Base-by-base conservation (phyloP, 2,113 vertebrate species). In the Ivindomyrus marchei region DNA sequence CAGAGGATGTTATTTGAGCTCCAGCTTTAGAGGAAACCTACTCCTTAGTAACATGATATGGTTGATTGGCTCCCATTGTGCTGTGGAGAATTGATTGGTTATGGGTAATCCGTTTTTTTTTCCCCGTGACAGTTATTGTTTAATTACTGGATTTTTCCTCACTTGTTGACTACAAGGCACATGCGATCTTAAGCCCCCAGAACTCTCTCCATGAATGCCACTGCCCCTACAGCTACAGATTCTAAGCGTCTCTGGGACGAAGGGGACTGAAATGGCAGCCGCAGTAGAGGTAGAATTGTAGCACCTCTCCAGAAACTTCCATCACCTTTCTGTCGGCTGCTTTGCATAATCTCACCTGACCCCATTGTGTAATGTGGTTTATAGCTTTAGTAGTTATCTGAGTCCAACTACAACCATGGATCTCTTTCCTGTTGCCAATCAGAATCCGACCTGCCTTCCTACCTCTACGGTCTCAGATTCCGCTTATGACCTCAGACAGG, bases 81-180 rank as follows among this genome's bases (percentile, higher is more conserved):
- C 13, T 4, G 21, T 47, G n/a, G 21, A 46, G 83, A 47, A 85
- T n/a, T 46, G 39, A 85, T 24, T n/a, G 83, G 45, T 85, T 85
- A 85, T 85, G 83, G 83, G 45, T 85, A 47, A 47, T 85, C 83
- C 8, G 45, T 42, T 84, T 84, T 85, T 85, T 85, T 84, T 46
- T n/a, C 1, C 0, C 24, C 9, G 2, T 47, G 83, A 85, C 5
- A 24, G 39, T 84, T 21, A 47, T 84, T 84, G 24, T n/a, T 85
- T 42, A 42, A 42, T 80, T 39, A 80, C 17, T 70, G n/a, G n/a
- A 31, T 31, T 70, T 31, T 70, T 42, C 70, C 31, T 80, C 74
- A 19, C 36, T 39, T 42, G 31, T 17, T 80, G 45, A 85, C 45
- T 47, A 27, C 45, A 47, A 10, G 45, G 42, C 45, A 4, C 45